Evolutionary conservation across 2,113 vertebrate species (phyloP).

Genomic region (Gobio gobio): DNA sequence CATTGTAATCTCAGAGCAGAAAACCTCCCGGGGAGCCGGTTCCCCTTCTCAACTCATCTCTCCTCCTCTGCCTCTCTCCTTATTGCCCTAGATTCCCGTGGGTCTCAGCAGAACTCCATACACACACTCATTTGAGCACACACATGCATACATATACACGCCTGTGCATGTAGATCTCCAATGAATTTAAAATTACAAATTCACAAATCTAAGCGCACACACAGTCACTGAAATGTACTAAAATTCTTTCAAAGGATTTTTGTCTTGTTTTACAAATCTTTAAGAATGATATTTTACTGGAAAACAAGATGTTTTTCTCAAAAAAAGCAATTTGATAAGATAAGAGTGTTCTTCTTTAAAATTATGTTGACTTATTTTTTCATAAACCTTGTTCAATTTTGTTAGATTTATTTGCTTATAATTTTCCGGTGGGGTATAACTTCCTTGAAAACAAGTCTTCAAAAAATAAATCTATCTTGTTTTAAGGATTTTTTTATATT

Average conservation of each 20-base stretch:
- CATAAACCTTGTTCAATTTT: too few relatives aligned
- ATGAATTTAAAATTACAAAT: not conserved
- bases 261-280: not conserved
- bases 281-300: not conserved
- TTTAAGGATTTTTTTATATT: not conserved
- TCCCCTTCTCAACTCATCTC: not conserved
- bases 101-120: slow-evolving; percentile 3
- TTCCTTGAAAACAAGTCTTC: not conserved
- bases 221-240: not conserved
- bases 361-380: not conserved
- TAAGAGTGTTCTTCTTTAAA: not conserved
- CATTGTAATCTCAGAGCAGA: slow-evolving; percentile 24
- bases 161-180: not conserved
- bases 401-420: too few relatives aligned
- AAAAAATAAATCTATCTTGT: not conserved
- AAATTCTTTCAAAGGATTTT: too few relatives aligned
- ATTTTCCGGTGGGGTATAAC: too few relatives aligned
- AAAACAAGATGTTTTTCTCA: not conserved
- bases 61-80: not conserved
- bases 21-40: not conserved
- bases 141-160: not conserved
- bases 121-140: not conserved
- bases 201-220: not conserved
- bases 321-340: not conserved
- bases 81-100: slow-evolving; percentile 31